Evolutionary conservation across 1,140 invertebrate genomes (phyloP), one percentile per base, ranked within the genome.

Genomic region (Caerostris darwini): DNA sequence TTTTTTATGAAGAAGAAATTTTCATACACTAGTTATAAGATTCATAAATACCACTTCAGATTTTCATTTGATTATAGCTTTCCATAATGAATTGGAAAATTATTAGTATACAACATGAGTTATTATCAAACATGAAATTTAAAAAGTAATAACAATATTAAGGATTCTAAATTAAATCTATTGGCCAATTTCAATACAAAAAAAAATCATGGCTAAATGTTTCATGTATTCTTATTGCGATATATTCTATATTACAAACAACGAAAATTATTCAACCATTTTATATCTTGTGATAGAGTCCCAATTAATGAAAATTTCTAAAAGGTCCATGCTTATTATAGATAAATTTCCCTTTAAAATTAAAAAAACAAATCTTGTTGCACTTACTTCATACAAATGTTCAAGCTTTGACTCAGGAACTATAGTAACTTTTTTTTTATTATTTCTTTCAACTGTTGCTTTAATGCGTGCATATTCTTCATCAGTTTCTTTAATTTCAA

Each of bases 401-500:
- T 95, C 95, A 97, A 96, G 95, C 54, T 93, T 85, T 14, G 8
- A 53, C 53, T 88, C 61, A 14, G 85, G 19, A n/a, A 81, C 67
- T 54, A 93, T 17, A 14, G 67, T 61, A 81, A 88, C 56, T 61
- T 95, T 96, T 96, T 97, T 97, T 93, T 97, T 96, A 95, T 97
- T 97, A 4, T 96, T 96, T 95, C 97, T 98, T 94, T 98, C 97
- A 19, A 99, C 96, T 19, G 99, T 98, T 57, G 98, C 98, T 96
- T 99, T 99, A n/a, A 99, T 96, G 56, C 99, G 96, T 71, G 96
- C 96, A 95, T 95, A 96, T 77, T 96, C 96, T 64, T 99, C 98
- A 87, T 98, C 97, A 95, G 97, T 97, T 95, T 97, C 98, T 95
- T 99, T 98, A 90, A 99, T 97, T 96, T 99, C 97, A 96, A 99